These are phyloP conservation scores for Hydrocynus forskahlii DNA, from an alignment of 2,797 vertebrate genomes.

Conservation along the genomic window DNA sequence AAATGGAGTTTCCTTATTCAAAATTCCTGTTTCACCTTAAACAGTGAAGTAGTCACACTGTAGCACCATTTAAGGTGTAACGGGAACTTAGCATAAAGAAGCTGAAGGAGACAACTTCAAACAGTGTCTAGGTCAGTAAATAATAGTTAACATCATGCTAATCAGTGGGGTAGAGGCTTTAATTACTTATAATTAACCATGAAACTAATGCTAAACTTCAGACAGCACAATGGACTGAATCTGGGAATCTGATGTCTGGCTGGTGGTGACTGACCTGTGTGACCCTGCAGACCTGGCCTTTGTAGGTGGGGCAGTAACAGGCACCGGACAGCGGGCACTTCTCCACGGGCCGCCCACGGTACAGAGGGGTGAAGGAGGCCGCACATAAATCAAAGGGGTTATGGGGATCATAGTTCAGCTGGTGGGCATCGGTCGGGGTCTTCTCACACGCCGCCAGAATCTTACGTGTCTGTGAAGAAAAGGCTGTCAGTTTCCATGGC, in stretches of 20 bases:
- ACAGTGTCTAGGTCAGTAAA: too few relatives aligned
- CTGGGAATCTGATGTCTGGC: neutral
- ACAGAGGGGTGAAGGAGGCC: conserved; percentile 91
- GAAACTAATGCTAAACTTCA: too few relatives aligned
- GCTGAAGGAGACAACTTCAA: too few relatives aligned
- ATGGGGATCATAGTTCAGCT: conserved; percentile 96
- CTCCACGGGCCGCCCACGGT: conserved; percentile 92
- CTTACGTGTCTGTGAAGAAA: conserved; percentile 86
- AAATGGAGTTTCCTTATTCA: too few relatives aligned
- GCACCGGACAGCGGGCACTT: conserved; percentile 95
- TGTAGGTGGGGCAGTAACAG: conserved; percentile 92
- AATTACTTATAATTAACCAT: too few relatives aligned
- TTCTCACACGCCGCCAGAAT: conserved; percentile 96
- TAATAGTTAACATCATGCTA: too few relatives aligned
- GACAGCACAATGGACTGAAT: too few relatives aligned
- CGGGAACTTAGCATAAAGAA: too few relatives aligned
- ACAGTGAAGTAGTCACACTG: too few relatives aligned
- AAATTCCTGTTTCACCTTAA: too few relatives aligned
- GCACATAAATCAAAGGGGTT: conserved; percentile 98
- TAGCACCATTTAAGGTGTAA: too few relatives aligned
- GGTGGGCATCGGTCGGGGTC: conserved; percentile 86
- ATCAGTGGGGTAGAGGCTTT: too few relatives aligned
- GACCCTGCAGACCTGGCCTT: conserved; percentile 93
- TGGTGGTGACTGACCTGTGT: conserved; percentile 81
- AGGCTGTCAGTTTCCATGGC: neutral